These are phyloP conservation scores for Alexandromys fortis DNA, from an alignment of 2,113 vertebrate genomes.

Conservation along the genomic window DNA sequence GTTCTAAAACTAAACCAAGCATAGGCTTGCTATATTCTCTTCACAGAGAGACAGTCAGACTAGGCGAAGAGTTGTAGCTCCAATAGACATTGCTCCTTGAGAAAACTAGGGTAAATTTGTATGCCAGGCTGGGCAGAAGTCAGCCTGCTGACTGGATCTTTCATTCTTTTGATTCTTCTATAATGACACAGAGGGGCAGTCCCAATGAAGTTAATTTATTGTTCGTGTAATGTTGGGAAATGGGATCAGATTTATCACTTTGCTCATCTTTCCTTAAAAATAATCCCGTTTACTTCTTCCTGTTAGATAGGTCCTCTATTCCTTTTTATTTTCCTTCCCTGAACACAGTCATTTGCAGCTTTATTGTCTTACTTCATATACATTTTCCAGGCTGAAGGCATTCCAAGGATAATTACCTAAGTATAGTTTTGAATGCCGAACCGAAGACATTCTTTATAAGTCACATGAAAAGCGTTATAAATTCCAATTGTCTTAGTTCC, in stretches of 20 bases:
- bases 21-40: not conserved
- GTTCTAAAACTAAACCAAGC: slow-evolving; percentile 8
- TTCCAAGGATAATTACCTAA: slow-evolving; percentile 38
- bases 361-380: not conserved
- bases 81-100: not conserved
- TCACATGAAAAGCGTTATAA: slow-evolving; percentile 45
- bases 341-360: not conserved
- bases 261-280: not conserved
- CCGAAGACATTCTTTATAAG: not conserved
- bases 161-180: not conserved
- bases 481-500: slow-evolving; percentile 7
- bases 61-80: not conserved
- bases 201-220: not conserved
- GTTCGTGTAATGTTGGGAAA: not conserved
- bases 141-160: not conserved
- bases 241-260: not conserved
- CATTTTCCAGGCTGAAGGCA: not conserved
- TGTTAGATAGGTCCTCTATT: not conserved
- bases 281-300: too few relatives aligned
- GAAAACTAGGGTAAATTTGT: not conserved
- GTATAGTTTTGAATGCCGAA: not conserved
- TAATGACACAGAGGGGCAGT: not conserved
- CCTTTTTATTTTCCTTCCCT: not conserved
- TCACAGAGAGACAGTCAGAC: not conserved
- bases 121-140: not conserved